Conservation (phyloP, 2,113 vertebrate species). For the Ascaphus truei region DNA sequence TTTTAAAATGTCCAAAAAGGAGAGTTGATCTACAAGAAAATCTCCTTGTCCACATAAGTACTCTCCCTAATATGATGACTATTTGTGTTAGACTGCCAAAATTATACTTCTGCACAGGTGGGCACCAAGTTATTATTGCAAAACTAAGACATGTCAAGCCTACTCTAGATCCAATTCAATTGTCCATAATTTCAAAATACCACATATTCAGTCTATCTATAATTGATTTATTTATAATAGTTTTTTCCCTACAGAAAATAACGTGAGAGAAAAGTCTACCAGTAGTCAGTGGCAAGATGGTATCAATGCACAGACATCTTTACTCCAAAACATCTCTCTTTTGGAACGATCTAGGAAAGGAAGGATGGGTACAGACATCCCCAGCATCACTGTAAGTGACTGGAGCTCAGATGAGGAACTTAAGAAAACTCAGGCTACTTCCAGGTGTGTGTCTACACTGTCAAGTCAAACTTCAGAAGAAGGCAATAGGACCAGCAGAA, state of each 20-base stretch:
- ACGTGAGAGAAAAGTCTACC: slow-evolving; percentile 52
- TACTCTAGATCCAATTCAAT: no score
- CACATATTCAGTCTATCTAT: no score
- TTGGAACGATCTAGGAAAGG: slow-evolving; percentile 50
- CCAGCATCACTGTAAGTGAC: slow-evolving; percentile 57
- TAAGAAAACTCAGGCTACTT: slow-evolving; percentile 44
- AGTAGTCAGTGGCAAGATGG: slow-evolving; percentile 45
- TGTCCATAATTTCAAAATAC: no score
- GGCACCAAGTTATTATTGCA: no score
- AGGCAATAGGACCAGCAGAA: slow-evolving; percentile 59
- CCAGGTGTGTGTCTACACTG: slow-evolving; percentile 58
- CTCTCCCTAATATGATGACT: no score
- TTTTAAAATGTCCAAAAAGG: no score
- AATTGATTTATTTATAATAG: neutral
- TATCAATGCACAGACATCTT: slow-evolving; percentile 48
- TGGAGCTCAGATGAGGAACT: slow-evolving; percentile 67
- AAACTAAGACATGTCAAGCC: no score
- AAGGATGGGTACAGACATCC: slow-evolving; percentile 44
- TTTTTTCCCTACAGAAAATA: slow-evolving; percentile 60
- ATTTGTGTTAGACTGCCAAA: no score
- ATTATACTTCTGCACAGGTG: no score
- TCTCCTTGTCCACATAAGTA: no score
- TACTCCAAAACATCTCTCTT: slow-evolving; percentile 42
- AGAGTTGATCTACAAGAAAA: no score
- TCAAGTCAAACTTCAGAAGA: slow-evolving; percentile 74